Conservation (phyloP, 2,888 invertebrate species). For the Stenchaetothrips biformis region DNA sequence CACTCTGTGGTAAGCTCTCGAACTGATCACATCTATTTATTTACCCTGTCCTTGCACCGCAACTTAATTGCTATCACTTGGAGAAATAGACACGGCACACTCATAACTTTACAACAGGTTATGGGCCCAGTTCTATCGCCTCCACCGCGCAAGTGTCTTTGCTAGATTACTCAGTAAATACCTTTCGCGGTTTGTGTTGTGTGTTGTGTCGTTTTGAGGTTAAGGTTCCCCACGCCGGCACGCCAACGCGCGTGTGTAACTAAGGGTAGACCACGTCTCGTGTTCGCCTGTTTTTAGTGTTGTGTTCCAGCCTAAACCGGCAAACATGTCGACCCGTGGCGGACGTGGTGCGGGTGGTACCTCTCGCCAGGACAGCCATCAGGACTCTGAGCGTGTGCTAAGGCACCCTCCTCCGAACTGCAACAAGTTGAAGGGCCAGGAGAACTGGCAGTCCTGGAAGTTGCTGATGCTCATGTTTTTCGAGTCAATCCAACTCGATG, state of each 20-base stretch:
- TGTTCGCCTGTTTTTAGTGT: not conserved
- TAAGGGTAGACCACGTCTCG: not conserved
- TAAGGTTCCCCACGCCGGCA: not conserved
- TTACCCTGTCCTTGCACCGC: too few relatives aligned
- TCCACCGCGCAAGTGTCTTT: not conserved
- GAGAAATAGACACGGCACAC: too few relatives aligned
- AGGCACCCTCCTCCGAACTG: not conserved
- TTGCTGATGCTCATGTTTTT: not conserved
- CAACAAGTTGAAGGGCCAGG: not conserved
- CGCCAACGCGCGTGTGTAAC: not conserved
- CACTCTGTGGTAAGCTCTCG: too few relatives aligned
- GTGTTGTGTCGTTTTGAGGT: not conserved
- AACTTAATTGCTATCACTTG: too few relatives aligned
- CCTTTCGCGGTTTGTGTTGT: not conserved
- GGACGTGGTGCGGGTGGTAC: not conserved
- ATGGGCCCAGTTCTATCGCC: slow-evolving; percentile 4
- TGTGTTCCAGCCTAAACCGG: not conserved
- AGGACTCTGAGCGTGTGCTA: not conserved
- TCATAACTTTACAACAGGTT: slow-evolving; percentile 1
- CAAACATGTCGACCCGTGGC: not conserved
- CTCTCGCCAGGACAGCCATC: not conserved
- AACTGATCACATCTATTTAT: too few relatives aligned
- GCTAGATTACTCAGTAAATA: not conserved
- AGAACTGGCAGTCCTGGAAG: not conserved
- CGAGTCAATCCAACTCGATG: not conserved